Base-by-base conservation (phyloP, 2,113 vertebrate genomes). In the Archocentrus centrarchus region DNA sequence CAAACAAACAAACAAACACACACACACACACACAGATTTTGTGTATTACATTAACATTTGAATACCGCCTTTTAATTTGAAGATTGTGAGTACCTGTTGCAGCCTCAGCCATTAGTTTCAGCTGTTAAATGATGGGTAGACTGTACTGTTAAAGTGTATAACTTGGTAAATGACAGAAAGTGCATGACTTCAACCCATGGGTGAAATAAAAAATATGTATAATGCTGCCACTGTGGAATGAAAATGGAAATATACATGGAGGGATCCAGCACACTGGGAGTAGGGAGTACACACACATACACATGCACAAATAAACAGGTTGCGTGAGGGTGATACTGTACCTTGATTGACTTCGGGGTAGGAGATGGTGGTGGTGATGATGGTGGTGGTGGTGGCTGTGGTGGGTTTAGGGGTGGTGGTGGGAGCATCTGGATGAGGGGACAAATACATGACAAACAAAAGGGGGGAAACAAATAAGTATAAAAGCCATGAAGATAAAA, bases 361-460 rank as follows among this genome's bases (percentile, higher is more conserved):
- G 90, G 84, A 93, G 91, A 83, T 88, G 92, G 83, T 88, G 92
- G 84, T 94, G 91, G 93, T 89, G 87, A 93, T 94, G 90, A 91
- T 87, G 91, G 93, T 91, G 90, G 95, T 92, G 87, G 95, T 95
- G 88, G 94, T 96, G 92, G 95, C 93, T 88, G 95, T 95, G 92
- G 95, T 96, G 95, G 95, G 95, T 95, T 82, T 93, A 94, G 93
- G 95, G 95, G 95, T 95, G 80, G 95, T 96, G 92, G 95, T 96
- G 93, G 90, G 95, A 90, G 95, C 95, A 96, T 96, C 96, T 96
- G 94, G 88, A 95, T 96, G 95, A 93, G 82, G 94, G 93, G 93
- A 96, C 94, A 96, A 90, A 94, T 89, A 94, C 91, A 95, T 86
- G 92, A 94, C 91, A 96, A 90, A 96, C 92, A 93, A 81, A 86